A percentile compares a stretch with the other conserved stretches of the same genome.
These are phyloP conservation scores for Trypoxylus dichotomus DNA, from an alignment of 1,140 invertebrate genomes.

Conservation along the genomic window DNA sequence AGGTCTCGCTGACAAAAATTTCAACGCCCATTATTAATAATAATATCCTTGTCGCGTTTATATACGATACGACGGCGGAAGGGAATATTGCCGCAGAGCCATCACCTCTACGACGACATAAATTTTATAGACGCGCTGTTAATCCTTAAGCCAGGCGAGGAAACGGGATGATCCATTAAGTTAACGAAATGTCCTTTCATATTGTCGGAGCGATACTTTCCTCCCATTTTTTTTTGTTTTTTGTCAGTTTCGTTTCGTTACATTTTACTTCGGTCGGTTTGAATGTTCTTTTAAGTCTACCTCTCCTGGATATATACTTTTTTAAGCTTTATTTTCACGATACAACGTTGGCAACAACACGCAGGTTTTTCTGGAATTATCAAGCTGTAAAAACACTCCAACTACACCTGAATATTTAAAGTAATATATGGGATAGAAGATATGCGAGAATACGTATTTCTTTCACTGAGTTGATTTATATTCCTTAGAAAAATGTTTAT, in stretches of 20 bases:
- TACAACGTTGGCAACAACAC: background rate
- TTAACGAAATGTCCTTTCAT: background rate
- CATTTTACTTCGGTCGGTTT: background rate
- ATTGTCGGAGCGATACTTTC: background rate
- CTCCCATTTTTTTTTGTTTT: background rate
- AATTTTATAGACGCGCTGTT: background rate
- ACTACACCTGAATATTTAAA: too few relatives aligned
- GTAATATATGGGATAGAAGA: too few relatives aligned
- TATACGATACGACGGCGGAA: background rate
- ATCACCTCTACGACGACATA: background rate
- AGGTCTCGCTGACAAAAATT: background rate
- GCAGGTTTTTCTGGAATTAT: too few relatives aligned
- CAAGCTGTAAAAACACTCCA: too few relatives aligned
- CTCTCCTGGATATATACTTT: background rate
- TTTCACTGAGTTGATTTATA: too few relatives aligned
- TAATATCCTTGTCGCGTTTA: background rate
- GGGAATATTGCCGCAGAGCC: background rate
- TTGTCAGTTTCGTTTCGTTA: background rate
- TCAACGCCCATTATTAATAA: background rate
- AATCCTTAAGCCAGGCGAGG: background rate
- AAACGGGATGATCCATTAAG: background rate
- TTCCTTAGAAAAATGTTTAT: too few relatives aligned
- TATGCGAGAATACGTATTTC: too few relatives aligned
- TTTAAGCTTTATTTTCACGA: background rate
- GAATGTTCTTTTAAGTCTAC: background rate